Base-by-base conservation (phyloP, 1,140 invertebrate species). In the Condylostylus longicornis region DNA sequence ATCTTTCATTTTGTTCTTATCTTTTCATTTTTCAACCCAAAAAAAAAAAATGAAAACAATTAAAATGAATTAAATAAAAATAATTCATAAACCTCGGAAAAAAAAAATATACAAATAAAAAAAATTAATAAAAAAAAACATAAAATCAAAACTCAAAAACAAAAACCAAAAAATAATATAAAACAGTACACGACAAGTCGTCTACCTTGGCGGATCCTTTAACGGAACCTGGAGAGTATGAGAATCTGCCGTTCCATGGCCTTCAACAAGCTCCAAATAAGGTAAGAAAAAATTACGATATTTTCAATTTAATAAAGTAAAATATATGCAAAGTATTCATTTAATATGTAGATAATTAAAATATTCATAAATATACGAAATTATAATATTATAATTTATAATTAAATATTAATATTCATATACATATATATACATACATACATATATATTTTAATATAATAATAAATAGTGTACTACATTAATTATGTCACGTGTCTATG, bases 231-330 rank as follows among this genome's bases (percentile, higher is more conserved):
- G 80, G 80, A 43, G 83, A 88, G 61, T 91, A 90, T 68, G 85
- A 91, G 67, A 91, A 91, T 63, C 71, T 91, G 53, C 84, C 86
- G 41, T 91, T 91, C 70, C 85, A 90, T 62, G 84, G 84, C 49
- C 77, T 89, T 50, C 83, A 87, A 66, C 79, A 81, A 54, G 79
- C 84, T 46, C 82, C 82, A 49, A 86, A 85, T 62, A 89, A 89
- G 78, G 86, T 90, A 74, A 65, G n/a, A n/a, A n/a, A n/a, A n/a
- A n/a, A n/a, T n/a, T n/a, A n/a, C n/a, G n/a, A n/a, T n/a, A n/a
- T n/a, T n/a, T n/a, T n/a, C n/a, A n/a, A n/a, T n/a, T n/a, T n/a
- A n/a, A n/a, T n/a, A n/a, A n/a, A n/a, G n/a, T n/a, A n/a, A n/a
- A n/a, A n/a, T n/a, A n/a, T n/a, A n/a, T n/a, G n/a, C n/a, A n/a